Evolutionary conservation across 2,797 vertebrate genomes (phyloP).

Genomic region (Myripristis murdjan): DNA sequence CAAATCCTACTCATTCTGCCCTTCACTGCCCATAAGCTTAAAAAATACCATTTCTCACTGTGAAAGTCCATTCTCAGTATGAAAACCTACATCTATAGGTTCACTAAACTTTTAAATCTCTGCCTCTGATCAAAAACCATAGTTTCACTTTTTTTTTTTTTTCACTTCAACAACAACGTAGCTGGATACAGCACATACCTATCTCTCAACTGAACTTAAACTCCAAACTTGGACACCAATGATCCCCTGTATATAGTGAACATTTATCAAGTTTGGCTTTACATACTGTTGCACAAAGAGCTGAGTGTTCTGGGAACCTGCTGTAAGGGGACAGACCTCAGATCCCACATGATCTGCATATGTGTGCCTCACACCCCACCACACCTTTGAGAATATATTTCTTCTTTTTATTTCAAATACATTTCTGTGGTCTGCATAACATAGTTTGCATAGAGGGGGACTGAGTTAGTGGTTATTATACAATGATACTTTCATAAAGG

Average conservation of each 20-base stretch:
- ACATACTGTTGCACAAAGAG: slow-evolving; percentile 74
- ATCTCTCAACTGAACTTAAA: slow-evolving; percentile 64
- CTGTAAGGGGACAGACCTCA: slow-evolving; percentile 67
- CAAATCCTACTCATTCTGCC: too few relatives aligned
- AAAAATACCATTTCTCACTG: slow-evolving; percentile 29
- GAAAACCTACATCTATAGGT: slow-evolving; percentile 22
- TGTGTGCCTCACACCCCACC: slow-evolving; percentile 53
- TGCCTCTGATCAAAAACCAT: slow-evolving; percentile 29
- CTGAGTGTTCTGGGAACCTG: slow-evolving; percentile 66
- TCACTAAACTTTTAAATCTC: slow-evolving; percentile 24
- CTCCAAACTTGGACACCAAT: slow-evolving; percentile 56
- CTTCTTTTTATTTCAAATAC: slow-evolving; percentile 59
- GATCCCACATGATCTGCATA: slow-evolving; percentile 72
- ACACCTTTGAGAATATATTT: slow-evolving; percentile 59
- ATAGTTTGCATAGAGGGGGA: slow-evolving; percentile 49
- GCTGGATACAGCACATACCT: slow-evolving; percentile 51
- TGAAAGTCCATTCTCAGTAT: neutral
- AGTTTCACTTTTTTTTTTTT: slow-evolving; percentile 11
- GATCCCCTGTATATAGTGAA: slow-evolving; percentile 60
- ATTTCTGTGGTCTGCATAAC: slow-evolving; percentile 60
- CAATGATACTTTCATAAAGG: neutral
- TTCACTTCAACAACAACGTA: slow-evolving; percentile 50
- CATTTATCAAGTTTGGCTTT: slow-evolving; percentile 79
- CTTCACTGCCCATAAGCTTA: neutral
- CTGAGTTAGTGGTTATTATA: slow-evolving; percentile 22